These are phyloP conservation scores for Lepidurus arcticus DNA, from an alignment of 1,140 invertebrate genomes.

Conservation along the genomic window DNA sequence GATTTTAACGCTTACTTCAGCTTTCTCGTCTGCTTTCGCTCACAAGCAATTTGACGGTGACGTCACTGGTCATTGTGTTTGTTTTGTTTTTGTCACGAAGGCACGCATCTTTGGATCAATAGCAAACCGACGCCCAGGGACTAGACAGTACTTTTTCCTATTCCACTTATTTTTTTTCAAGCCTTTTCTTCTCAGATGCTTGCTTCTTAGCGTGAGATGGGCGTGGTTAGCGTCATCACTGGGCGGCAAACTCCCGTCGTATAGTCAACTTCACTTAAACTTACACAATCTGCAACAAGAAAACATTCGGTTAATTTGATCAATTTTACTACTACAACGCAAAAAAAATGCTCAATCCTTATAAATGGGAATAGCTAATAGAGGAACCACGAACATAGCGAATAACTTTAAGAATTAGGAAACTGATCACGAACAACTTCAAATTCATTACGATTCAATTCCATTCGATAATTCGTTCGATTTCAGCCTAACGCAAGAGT, in stretches of 20 bases:
- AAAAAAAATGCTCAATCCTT: not conserved
- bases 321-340: no score
- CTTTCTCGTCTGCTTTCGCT: not conserved
- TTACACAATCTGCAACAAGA: not conserved
- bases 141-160: slow-evolving; percentile 14
- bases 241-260: not conserved
- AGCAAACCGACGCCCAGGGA: slow-evolving; percentile 20
- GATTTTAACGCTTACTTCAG: not conserved
- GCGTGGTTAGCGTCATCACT: slow-evolving; percentile 17
- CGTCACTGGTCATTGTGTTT: slow-evolving; percentile 5
- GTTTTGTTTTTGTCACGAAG: slow-evolving; percentile 9
- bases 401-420: not conserved
- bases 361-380: not conserved
- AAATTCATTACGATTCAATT: no score
- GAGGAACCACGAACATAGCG: not conserved
- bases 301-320: not conserved
- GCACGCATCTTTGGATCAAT: slow-evolving; percentile 21
- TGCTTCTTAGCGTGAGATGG: not conserved
- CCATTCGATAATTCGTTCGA: no score
- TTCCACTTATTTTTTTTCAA: not conserved
- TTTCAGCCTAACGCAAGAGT: no score
- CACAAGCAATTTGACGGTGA: not conserved
- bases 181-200: not conserved
- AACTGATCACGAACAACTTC: not conserved
- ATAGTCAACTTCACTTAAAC: not conserved